Evolutionary conservation across 2,797 vertebrate species (phyloP).

Genomic region (Sebastes diaconus): DNA sequence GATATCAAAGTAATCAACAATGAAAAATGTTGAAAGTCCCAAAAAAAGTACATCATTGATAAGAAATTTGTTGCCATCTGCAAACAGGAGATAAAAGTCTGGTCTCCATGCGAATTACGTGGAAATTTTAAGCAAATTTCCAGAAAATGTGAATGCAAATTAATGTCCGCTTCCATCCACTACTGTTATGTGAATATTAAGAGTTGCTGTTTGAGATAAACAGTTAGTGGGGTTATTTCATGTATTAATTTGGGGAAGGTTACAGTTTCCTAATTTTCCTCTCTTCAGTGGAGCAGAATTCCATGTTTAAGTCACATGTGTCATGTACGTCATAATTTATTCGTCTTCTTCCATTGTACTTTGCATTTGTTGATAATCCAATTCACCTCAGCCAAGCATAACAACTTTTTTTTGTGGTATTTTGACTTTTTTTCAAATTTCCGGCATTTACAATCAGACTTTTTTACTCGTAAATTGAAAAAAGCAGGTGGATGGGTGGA

Average conservation of each 20-base stretch:
- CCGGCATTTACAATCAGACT: neutral
- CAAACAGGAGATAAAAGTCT: neutral
- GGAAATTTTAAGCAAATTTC: neutral
- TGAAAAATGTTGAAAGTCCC: neutral
- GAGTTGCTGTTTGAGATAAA: too few species aligned
- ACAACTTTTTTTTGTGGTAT: too few species aligned
- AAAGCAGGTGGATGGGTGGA: neutral
- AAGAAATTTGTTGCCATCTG: neutral
- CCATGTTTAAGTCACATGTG: neutral
- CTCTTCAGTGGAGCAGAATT: neutral
- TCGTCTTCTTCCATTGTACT: neutral
- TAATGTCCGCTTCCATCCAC: too few species aligned
- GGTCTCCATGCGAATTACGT: neutral
- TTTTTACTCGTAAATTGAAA: neutral
- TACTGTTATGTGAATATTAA: too few species aligned
- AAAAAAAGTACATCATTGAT: neutral
- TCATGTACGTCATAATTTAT: neutral
- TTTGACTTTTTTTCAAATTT: neutral
- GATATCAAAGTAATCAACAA: neutral
- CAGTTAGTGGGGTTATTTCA: neutral
- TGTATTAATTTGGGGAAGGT: neutral
- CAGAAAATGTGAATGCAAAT: neutral
- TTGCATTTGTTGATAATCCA: neutral
- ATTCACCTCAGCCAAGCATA: neutral
- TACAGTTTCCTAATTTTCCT: neutral